These are phyloP conservation scores for Elmis aenea DNA, from an alignment of 2,888 invertebrate genomes.

Conservation along the genomic window DNA sequence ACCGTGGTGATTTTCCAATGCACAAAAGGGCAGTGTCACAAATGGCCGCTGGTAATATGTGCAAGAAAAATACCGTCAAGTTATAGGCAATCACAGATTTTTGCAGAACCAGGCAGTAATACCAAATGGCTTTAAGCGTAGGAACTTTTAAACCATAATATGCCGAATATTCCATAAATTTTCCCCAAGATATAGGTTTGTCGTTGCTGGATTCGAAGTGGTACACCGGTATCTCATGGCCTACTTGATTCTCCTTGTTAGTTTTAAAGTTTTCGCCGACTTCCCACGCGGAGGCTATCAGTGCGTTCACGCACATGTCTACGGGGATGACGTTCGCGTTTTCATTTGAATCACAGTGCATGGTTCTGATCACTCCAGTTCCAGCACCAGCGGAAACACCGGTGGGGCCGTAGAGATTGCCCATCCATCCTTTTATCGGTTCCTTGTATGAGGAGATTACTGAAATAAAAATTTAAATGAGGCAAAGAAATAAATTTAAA, in stretches of 20 bases:
- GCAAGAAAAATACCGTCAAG: slow-evolving; percentile 59
- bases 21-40: slow-evolving; percentile 53
- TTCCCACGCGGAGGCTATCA: slow-evolving; percentile 74
- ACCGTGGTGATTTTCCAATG: slow-evolving; percentile 59
- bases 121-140: slow-evolving; percentile 63
- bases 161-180: slow-evolving; percentile 56
- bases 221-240: slow-evolving; percentile 63
- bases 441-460: slow-evolving; percentile 66
- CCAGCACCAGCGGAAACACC: slow-evolving; percentile 69
- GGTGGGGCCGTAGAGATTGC: slow-evolving; percentile 86
- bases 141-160: slow-evolving; percentile 56
- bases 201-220: slow-evolving; percentile 82
- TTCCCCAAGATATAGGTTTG: slow-evolving; percentile 77
- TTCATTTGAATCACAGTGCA: slow-evolving; percentile 63
- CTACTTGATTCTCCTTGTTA: slow-evolving; percentile 10
- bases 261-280: slow-evolving; percentile 41
- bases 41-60: slow-evolving; percentile 61
- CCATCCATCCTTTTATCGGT: slow-evolving; percentile 80
- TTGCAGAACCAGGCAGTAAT: slow-evolving; percentile 61
- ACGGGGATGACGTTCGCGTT: slow-evolving; percentile 74
- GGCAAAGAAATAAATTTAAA: too few species aligned
- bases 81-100: slow-evolving; percentile 54
- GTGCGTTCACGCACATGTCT: slow-evolving; percentile 77
- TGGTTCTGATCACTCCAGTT: slow-evolving; percentile 68
- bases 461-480: slow-evolving; percentile 33